A percentile compares a stretch with the other conserved stretches of the same genome.
Conservation (phyloP, 2,113 vertebrate species). For the Shinisaurus crocodilurus region DNA sequence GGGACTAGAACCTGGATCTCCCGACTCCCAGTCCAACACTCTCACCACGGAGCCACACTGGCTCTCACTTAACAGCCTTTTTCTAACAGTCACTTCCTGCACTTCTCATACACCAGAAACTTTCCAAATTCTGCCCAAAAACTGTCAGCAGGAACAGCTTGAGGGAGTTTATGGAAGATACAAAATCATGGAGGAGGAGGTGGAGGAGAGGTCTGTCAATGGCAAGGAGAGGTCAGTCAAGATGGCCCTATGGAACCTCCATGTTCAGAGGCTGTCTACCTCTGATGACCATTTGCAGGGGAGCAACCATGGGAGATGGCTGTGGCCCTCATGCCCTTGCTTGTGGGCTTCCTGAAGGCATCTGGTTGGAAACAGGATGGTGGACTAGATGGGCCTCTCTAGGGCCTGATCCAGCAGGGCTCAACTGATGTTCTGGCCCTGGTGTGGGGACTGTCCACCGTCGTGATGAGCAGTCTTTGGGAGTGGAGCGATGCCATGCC, state of each 20-base stretch:
- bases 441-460: not conserved
- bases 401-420: not conserved
- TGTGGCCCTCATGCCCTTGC: not conserved
- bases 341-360: not conserved
- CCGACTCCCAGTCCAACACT: too few relatives aligned
- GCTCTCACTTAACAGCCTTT: not conserved
- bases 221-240: not conserved
- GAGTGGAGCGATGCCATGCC: not conserved
- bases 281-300: not conserved
- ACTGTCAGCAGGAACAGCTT: not conserved
- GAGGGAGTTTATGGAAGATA: not conserved
- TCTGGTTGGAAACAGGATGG: not conserved
- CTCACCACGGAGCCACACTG: too few relatives aligned
- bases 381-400: not conserved
- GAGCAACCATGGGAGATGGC: not conserved
- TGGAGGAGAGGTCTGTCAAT: not conserved
- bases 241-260: too few relatives aligned
- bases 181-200: not conserved
- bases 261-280: not conserved
- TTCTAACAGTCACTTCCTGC: not conserved
- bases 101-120: not conserved
- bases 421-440: not conserved
- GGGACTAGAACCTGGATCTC: too few relatives aligned
- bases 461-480: too few relatives aligned
- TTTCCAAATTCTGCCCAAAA: not conserved